Base-by-base conservation (phyloP, 2,888 invertebrate genomes). In the Scrobipalpa atriplicella region DNA sequence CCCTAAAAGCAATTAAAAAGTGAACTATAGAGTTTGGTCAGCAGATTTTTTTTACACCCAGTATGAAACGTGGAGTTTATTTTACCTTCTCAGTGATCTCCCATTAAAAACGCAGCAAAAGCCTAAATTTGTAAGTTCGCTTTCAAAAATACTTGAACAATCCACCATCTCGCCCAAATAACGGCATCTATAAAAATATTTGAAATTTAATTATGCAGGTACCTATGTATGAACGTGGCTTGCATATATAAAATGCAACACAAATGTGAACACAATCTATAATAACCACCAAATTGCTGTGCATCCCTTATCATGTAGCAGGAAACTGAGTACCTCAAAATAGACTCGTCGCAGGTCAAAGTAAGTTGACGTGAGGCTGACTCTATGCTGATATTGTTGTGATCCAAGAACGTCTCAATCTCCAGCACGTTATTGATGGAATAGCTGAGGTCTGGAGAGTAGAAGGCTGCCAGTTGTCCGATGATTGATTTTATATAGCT, bases 101-200 rank as follows among this genome's bases (percentile, higher is more conserved):
- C 85, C 90, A 54, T 94, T 94, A 71, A 94, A 94, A 0, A 90
- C 84, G 67, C 94, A 94, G 73, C 94, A 94, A 74, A 84, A 94
- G 0, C 95, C 94, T 65, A 92, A 91, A 36, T 85, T 87, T 1
- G 94, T 93, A 5, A 93, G 77, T 51, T 93, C 89, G 75, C 92
- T 85, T 2, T 70, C 72, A 70, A 95, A 94, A 13, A 94, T 63
- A 0, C 84, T 70, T 0, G 79, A 77, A 69, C 94, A 94, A 65
- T 91, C 79, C 0, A 80, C 65, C 1, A 77, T 70, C 11, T 62
- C 47, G 0, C 84, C 81, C 10, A 75, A 75, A 87, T 93, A 94
- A 0, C 81, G 80, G 72, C 95, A 95, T 66, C 90, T 90, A 68
- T 6, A 73, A 74, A 38, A n/a, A 38, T 16, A 9, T n/a, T 10